A percentile compares a stretch with the other conserved stretches of the same genome.
These are phyloP conservation scores for Sepioteuthis lessoniana DNA, from an alignment of 2,888 invertebrate genomes.

Conservation along the genomic window DNA sequence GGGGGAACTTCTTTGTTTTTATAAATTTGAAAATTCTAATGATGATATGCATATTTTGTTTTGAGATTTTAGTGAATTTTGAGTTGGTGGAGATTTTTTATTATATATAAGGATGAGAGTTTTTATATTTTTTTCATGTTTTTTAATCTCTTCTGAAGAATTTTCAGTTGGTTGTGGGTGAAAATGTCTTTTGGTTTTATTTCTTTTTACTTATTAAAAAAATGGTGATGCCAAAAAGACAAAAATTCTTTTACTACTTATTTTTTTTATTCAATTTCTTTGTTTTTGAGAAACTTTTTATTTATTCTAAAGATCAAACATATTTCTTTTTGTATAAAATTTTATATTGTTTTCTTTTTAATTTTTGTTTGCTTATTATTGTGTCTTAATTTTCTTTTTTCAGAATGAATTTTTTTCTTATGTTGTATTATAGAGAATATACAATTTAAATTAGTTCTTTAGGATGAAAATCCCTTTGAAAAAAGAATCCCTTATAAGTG, in stretches of 20 bases:
- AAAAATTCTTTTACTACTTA: background rate
- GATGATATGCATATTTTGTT: too few species aligned
- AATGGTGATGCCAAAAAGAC: background rate
- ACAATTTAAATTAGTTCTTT: background rate
- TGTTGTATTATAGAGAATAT: background rate
- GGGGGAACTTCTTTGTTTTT: too few species aligned
- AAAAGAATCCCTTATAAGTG: background rate
- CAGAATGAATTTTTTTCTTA: background rate
- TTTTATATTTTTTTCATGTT: too few species aligned
- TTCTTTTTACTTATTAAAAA: background rate
- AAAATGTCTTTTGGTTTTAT: too few species aligned
- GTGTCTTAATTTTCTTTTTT: background rate
- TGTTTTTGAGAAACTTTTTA: background rate
- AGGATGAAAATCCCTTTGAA: background rate
- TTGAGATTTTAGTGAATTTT: too few species aligned
- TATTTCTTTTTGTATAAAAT: background rate
- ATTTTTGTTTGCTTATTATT: background rate
- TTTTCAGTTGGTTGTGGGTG: too few species aligned
- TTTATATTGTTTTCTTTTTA: background rate
- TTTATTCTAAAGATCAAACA: background rate
- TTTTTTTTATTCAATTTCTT: background rate
- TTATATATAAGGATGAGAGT: too few species aligned
- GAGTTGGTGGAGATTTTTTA: too few species aligned
- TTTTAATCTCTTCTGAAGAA: too few species aligned
- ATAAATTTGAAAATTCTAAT: too few species aligned